These are phyloP conservation scores for Petrolisthes cinctipes DNA, from an alignment of 2,888 invertebrate species.

Conservation along the genomic window DNA sequence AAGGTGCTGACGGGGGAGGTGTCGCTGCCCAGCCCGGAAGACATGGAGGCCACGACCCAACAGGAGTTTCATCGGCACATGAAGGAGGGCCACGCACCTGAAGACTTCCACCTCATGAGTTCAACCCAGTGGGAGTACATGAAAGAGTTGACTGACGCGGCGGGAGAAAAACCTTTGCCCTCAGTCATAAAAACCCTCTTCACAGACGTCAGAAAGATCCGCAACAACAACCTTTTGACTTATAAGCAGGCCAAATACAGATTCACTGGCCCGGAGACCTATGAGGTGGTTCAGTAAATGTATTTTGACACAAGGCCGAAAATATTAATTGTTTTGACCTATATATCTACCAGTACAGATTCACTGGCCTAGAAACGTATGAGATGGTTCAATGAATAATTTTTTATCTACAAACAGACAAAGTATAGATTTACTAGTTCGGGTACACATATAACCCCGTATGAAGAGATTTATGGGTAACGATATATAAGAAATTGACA, in stretches of 20 bases:
- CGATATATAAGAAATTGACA: too few species aligned
- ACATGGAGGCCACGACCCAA: slow-evolving; percentile 21
- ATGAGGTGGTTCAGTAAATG: background rate
- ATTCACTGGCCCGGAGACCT: background rate
- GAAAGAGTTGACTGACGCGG: slow-evolving; percentile 28
- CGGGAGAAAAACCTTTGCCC: background rate
- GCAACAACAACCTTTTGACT: background rate
- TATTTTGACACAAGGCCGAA: background rate
- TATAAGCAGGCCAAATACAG: background rate
- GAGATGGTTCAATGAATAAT: background rate
- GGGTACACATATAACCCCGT: too few species aligned
- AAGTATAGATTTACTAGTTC: too few species aligned
- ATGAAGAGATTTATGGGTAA: too few species aligned
- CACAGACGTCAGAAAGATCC: background rate
- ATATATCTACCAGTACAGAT: background rate
- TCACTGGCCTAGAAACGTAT: background rate
- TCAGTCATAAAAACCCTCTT: background rate
- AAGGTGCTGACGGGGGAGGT: slow-evolving; percentile 25
- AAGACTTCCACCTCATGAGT: slow-evolving; percentile 43
- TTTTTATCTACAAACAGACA: background rate
- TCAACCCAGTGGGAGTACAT: slow-evolving; percentile 46
- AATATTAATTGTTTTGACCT: too few species aligned
- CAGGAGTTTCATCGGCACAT: background rate
- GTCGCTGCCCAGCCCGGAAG: slow-evolving; percentile 20
- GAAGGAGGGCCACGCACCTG: slow-evolving; percentile 11